A percentile compares a stretch with the other conserved stretches of the same genome.
Evolutionary conservation across 2,113 vertebrate genomes (phyloP).

Genomic region (Eudyptes chrysolophus): DNA sequence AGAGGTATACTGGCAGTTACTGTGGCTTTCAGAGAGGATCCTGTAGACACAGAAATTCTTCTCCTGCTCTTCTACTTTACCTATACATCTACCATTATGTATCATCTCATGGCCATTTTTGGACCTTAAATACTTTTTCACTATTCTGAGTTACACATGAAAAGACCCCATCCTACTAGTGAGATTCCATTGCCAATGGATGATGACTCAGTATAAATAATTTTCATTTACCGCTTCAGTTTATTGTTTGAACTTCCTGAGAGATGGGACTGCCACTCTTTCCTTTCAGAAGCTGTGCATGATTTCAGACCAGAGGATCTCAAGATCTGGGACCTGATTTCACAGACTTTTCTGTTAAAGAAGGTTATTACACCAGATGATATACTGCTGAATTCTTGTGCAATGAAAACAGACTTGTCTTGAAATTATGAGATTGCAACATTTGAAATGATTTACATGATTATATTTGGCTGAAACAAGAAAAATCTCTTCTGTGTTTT

Average conservation of each 20-base stretch:
- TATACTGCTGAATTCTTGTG: not conserved
- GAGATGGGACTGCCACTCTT: not conserved
- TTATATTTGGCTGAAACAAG: not conserved
- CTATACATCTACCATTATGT: not conserved
- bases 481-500: not conserved
- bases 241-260: not conserved
- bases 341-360: not conserved
- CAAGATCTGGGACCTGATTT: not conserved
- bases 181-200: not conserved
- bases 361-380: not conserved
- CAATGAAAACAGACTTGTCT: not conserved
- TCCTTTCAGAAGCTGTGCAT: not conserved
- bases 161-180: not conserved
- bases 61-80: not conserved
- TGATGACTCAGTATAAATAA: not conserved
- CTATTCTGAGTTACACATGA: accelerated
- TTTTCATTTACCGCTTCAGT: not conserved
- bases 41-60: not conserved
- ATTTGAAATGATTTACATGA: not conserved
- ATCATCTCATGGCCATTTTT: not conserved
- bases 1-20: not conserved
- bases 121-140: not conserved
- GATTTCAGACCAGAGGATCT: not conserved
- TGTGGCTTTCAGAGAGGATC: not conserved
- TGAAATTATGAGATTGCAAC: not conserved